Percentiles rank a stretch among this genome's conserved stretches.
phyloP scores from a whole-genome alignment of 2,797 vertebrate species.

The Harpagifer antarcticus region DNA sequence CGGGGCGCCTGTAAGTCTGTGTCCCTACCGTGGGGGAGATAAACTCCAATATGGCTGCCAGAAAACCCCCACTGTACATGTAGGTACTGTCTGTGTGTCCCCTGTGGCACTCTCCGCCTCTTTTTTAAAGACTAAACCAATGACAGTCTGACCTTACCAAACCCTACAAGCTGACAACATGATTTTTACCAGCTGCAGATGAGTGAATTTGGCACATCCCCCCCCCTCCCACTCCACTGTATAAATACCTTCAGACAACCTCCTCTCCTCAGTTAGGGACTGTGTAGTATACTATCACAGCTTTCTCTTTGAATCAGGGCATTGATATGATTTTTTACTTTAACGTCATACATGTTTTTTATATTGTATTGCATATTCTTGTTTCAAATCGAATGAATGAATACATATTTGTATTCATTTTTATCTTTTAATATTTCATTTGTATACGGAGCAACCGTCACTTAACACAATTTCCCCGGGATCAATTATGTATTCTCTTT shows the following conservation, averaged over 20 bases:
- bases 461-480: too few species aligned
- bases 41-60: slow-evolving; percentile 32
- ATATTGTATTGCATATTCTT: too few species aligned
- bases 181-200: slow-evolving; percentile 49
- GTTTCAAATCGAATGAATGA: too few species aligned
- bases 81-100: slow-evolving; percentile 43
- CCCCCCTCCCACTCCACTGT: slow-evolving; percentile 32
- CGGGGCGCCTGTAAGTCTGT: slow-evolving; percentile 28
- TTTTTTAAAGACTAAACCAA: slow-evolving; percentile 30
- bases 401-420: too few species aligned
- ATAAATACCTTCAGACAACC: slow-evolving; percentile 67
- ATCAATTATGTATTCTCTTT: too few species aligned
- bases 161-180: slow-evolving; percentile 60
- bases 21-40: slow-evolving; percentile 36
- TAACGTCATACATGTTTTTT: too few species aligned
- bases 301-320: slow-evolving; percentile 28
- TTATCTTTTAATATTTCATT: too few species aligned
- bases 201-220: slow-evolving; percentile 60
- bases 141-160: slow-evolving; percentile 58
- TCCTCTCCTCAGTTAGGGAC: slow-evolving; percentile 29
- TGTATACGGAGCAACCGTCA: too few species aligned
- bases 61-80: slow-evolving; percentile 50
- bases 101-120: slow-evolving; percentile 35
- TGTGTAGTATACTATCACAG: slow-evolving; percentile 32
- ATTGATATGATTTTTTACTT: slow-evolving; percentile 22